Base-by-base conservation (phyloP, 1,140 invertebrate genomes). In the Anastatus disparis region DNA sequence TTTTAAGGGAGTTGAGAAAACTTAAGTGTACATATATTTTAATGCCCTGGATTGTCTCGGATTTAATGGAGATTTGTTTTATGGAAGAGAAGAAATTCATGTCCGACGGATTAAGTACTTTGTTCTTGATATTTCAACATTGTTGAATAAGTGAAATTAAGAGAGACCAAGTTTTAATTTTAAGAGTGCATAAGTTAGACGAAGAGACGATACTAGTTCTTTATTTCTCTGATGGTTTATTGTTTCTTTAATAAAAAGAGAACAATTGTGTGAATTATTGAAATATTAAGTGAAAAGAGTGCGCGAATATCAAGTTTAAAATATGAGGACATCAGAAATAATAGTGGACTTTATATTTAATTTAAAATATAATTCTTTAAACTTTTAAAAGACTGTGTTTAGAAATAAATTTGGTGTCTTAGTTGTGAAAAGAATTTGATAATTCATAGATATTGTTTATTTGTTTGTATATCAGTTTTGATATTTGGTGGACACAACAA, bases 271-370 rank as follows among this genome's bases (percentile, higher is more conserved):
- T 20, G 35, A 24, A 53, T 56, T 17, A 13, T n/a, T n/a, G n/a
- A n/a, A n/a, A n/a, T n/a, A n/a, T n/a, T n/a, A 4, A 40, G 29
- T 55, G n/a, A 17, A 42, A n/a, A 15, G 24, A 44, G 64, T 66
- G 24, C 20, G 46, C n/a, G 31, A 15, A 7, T 8, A 35, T 26
- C 24, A 29, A 1, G 26, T 29, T 52, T 10, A 22, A 40, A 53
- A 38, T n/a, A 65, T 40, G 27, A 42, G 50, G 27, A 65, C 62
- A 52, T n/a, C 42, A n/a, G 24, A 20, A 15, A 7, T 22, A 50
- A 17, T 35, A 46, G 2, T 38, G 10, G 12, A 63, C 8, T 50
- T 20, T 26, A 52, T 8, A 40, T 40, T 38, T 12, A n/a, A n/a
- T n/a, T n/a, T n/a, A n/a, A 40, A 12, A 22, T 17, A 10, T n/a